These are phyloP conservation scores for Drosophila longiperda DNA, from an alignment of 2,888 invertebrate genomes.

Conservation along the genomic window DNA sequence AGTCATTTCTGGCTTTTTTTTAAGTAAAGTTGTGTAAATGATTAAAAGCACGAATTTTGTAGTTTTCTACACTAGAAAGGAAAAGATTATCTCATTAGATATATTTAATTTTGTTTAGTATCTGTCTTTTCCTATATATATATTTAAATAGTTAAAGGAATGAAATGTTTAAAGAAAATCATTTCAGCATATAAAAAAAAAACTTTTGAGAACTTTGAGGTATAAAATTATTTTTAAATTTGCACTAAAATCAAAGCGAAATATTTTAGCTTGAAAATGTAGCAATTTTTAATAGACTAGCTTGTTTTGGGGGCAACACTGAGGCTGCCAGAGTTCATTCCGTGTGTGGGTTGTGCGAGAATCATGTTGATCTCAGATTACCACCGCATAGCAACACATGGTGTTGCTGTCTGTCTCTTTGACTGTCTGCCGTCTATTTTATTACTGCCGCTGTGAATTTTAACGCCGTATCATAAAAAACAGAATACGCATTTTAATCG, in stretches of 20 bases:
- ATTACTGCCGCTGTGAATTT: slow-evolving; percentile 67
- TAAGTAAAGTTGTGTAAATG: too few species aligned
- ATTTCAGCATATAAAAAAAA: background rate
- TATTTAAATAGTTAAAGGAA: background rate
- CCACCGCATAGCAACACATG: slow-evolving; percentile 61
- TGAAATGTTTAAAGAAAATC: background rate
- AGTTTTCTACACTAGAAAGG: background rate
- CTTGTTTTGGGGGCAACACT: background rate
- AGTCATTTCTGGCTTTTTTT: background rate
- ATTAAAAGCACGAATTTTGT: background rate
- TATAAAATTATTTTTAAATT: too few species aligned
- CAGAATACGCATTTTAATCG: slow-evolving; percentile 57
- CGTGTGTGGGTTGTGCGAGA: slow-evolving; percentile 3
- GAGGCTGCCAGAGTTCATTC: slow-evolving; percentile 29
- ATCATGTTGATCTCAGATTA: slow-evolving; percentile 49
- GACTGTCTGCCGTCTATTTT: slow-evolving; percentile 31
- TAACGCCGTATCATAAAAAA: slow-evolving; percentile 66
- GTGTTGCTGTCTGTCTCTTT: slow-evolving; percentile 11
- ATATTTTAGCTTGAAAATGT: background rate
- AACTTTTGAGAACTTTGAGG: background rate
- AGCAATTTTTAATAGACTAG: background rate
- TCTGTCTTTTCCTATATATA: background rate
- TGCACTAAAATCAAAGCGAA: background rate
- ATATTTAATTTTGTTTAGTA: too few species aligned
- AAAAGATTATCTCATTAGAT: background rate